phyloP scores from a whole-genome alignment of 2,113 vertebrate genomes.

The Potamarius usumacintae region DNA sequence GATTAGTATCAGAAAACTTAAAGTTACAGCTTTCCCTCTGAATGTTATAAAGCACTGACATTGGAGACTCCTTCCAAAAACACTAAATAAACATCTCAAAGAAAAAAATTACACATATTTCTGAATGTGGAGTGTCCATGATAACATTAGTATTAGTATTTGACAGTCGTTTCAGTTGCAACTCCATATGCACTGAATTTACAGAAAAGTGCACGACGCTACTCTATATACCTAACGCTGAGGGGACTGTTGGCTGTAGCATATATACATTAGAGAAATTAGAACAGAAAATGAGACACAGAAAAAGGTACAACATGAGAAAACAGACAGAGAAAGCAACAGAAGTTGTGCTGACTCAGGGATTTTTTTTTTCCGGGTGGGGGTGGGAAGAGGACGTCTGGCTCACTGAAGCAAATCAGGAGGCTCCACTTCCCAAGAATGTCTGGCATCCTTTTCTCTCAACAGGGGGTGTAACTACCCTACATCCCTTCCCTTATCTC shows the following conservation, averaged over 20 bases:
- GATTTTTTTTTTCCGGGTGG: neutral
- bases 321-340: neutral
- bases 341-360: slow-evolving; percentile 12
- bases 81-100: neutral
- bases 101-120: neutral
- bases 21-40: neutral
- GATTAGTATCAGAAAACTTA: neutral
- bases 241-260: neutral
- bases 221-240: neutral
- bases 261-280: neutral
- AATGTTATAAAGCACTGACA: too few species aligned
- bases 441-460: slow-evolving; percentile 38
- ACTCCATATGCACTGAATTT: neutral
- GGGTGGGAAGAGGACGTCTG: slow-evolving; percentile 6
- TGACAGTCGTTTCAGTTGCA: neutral
- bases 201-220: neutral
- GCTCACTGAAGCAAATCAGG: slow-evolving; percentile 22
- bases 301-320: neutral
- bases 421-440: slow-evolving; percentile 34
- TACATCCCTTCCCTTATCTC: slow-evolving; percentile 29
- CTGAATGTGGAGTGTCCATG: neutral
- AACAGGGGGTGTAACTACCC: slow-evolving; percentile 13
- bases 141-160: neutral
- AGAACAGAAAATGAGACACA: neutral
- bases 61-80: neutral